phyloP scores from a whole-genome alignment of 1,140 invertebrate genomes.

The Hirudo medicinalis region DNA sequence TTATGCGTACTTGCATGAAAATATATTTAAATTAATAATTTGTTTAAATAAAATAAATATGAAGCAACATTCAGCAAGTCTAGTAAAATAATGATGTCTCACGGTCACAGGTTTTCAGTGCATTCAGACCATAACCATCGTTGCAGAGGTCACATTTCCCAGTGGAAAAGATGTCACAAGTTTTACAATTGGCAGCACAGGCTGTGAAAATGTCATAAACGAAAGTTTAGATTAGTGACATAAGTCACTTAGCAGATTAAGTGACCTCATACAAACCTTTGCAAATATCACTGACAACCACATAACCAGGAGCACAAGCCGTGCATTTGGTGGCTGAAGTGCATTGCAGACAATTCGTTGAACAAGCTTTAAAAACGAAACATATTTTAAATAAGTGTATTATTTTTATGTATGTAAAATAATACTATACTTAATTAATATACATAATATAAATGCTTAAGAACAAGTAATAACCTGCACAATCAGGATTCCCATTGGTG shows the following conservation, averaged over 20 bases:
- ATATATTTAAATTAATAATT: slow-evolving; percentile 2
- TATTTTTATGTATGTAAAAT: background rate
- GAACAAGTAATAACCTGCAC: background rate
- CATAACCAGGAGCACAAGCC: slow-evolving; percentile 9
- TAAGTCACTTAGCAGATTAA: background rate
- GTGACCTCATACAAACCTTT: background rate
- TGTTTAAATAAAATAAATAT: background rate
- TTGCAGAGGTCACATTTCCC: slow-evolving; percentile 16
- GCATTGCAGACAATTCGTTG: background rate
- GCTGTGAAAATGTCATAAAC: background rate
- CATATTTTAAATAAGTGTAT: background rate
- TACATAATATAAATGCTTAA: background rate
- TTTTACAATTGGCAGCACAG: slow-evolving; percentile 14
- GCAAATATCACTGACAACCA: background rate
- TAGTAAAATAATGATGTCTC: background rate
- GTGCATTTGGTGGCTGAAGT: slow-evolving; percentile 7
- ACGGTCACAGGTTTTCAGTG: slow-evolving; percentile 16
- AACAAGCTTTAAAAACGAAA: slow-evolving; percentile 4
- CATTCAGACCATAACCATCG: slow-evolving; percentile 6
- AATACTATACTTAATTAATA: background rate
- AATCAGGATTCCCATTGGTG: background rate
- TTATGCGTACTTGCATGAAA: background rate
- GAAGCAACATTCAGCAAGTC: too few relatives aligned
- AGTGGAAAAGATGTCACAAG: background rate
- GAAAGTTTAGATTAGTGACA: background rate